These are phyloP conservation scores for Phalloptychus januarius DNA, from an alignment of 2,797 vertebrate species.

Conservation along the genomic window DNA sequence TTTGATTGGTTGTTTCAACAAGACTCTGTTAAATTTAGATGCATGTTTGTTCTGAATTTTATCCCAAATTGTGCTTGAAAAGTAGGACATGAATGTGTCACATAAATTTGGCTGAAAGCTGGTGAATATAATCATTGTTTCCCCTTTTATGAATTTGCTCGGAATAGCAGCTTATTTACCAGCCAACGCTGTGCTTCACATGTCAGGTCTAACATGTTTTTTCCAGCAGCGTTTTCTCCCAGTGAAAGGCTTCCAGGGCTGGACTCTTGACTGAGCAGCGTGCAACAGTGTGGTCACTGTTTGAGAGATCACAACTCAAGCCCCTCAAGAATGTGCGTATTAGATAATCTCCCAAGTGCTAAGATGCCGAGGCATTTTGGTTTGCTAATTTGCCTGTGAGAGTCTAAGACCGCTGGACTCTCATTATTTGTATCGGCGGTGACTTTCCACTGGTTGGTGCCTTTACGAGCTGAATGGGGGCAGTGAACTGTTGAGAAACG, in stretches of 20 bases:
- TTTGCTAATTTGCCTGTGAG: conserved; percentile 54
- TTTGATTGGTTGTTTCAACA: not conserved
- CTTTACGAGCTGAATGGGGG: conserved; percentile 70
- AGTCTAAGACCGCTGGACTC: conserved; percentile 47
- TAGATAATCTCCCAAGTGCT: conserved; percentile 66
- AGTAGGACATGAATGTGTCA: conserved; percentile 4
- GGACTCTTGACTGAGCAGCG: conserved; percentile 42
- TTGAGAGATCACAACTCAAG: conserved; percentile 54
- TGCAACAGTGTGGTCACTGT: conserved; percentile 76
- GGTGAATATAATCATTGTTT: conserved; percentile 7
- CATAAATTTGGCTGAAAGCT: conserved; percentile 3
- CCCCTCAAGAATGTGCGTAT: conserved; percentile 70
- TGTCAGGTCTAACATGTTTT: conserved; percentile 52
- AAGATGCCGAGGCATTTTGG: conserved; percentile 60
- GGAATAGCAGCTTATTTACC: conserved; percentile 53
- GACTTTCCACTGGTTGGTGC: conserved; percentile 66
- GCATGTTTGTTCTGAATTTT: conserved; percentile 1
- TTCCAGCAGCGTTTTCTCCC: conserved; percentile 54
- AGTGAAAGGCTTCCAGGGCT: conserved; percentile 70
- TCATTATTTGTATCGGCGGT: conserved; percentile 49
- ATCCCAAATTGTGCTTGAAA: conserved; percentile 1
- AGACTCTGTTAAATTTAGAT: conserved; percentile 13
- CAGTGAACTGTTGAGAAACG: conserved; percentile 78
- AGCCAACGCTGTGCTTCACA: conserved; percentile 18
- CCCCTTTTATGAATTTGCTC: not conserved